Base-by-base conservation (phyloP, 2,113 vertebrate genomes). In the Anoura caudifer region DNA sequence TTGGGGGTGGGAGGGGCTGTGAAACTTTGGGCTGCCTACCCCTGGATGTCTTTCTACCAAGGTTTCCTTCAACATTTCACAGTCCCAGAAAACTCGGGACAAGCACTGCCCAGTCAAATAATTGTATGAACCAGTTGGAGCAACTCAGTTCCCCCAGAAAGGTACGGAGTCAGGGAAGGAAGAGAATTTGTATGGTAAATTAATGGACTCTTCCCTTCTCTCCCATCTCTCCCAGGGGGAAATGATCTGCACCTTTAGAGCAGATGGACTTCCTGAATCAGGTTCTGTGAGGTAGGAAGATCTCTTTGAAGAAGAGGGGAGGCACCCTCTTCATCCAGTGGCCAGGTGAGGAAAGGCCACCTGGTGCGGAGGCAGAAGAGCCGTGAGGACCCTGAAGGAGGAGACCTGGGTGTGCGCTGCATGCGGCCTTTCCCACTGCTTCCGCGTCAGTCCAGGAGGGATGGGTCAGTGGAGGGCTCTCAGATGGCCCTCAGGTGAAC, bases 1-100 rank as follows among this genome's bases (percentile, higher is more conserved):
- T 90, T 97, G 88, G 82, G 90, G 88, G 82, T 96, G 86, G 97
- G 94, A 96, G 90, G 94, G 84, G 95, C 96, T 1, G 0, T 93
- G 85, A 95, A 97, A 97, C 96, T 98, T 96, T 50, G 81, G 47
- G 79, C 88, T 92, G 92, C 69, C 87, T 88, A 97, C 75, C 85
- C 77, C 90, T 63, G 95, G 67, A 85, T 82, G 47, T 76, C 67
- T 90, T 81, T 83, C 81, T 79, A 61, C 52, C 87, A 45, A 72
- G 77, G 86, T 96, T 95, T 88, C 87, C 95, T 92, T 70, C 92
- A 87, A 94, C 69, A 87, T 77, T 95, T 95, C 63, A 73, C 24
- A 45, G 77, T 59, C 63, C 80, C 76, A 67, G 67, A 85, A 95
- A 83, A 93, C 95, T 87, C 90, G n/a, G 41, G 54, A 67, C n/a